Conservation (phyloP, 2,113 vertebrate species). For the Tamias sibiricus region DNA sequence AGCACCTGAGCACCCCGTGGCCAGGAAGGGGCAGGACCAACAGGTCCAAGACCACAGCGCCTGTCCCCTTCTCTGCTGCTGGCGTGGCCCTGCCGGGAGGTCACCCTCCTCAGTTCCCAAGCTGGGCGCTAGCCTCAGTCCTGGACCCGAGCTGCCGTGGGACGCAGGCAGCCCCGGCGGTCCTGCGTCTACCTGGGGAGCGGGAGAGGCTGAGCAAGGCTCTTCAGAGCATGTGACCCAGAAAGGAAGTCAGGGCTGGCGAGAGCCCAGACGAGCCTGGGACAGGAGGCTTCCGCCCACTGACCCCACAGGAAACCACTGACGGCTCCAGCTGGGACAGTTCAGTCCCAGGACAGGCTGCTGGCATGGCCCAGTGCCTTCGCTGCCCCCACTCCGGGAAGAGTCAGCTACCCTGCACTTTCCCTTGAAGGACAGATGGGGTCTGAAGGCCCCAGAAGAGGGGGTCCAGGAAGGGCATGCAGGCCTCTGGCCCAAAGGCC, state of each 20-base stretch:
- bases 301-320: accelerated
- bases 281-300: not conserved
- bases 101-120: not conserved
- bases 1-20: not conserved
- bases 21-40: not conserved
- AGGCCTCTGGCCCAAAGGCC: not conserved
- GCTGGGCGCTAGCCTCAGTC: not conserved
- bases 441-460: accelerated
- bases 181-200: accelerated
- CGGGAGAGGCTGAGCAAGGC: accelerated
- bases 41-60: not conserved
- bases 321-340: not conserved
- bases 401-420: too few species aligned
- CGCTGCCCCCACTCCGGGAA: not conserved
- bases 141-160: not conserved
- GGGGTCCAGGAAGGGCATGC: accelerated
- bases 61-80: not conserved
- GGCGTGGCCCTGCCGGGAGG: accelerated
- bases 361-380: not conserved
- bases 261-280: accelerated
- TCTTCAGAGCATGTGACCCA: not conserved
- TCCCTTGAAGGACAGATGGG: not conserved
- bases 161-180: accelerated
- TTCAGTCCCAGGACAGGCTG: not conserved
- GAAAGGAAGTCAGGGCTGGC: not conserved